Evolutionary conservation across 2,113 vertebrate species (phyloP).

Genomic region (Gila orcuttii): DNA sequence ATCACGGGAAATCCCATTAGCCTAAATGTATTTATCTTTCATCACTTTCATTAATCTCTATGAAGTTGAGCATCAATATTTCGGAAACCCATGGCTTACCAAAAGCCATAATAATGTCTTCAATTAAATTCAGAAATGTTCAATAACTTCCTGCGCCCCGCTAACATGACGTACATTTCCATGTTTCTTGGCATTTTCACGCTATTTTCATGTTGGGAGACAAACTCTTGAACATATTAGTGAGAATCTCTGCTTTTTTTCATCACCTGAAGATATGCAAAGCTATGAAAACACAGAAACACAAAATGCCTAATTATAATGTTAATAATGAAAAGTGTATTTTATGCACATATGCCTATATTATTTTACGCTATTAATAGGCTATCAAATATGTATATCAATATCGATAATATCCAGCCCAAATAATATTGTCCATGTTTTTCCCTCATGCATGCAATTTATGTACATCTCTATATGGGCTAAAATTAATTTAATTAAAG

Average conservation of each 20-base stretch:
- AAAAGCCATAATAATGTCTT: conserved; percentile 1
- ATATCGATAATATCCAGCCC: not conserved
- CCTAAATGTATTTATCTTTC: conserved; percentile 4
- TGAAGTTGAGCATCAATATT: not conserved
- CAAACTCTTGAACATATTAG: not conserved
- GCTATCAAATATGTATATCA: not conserved
- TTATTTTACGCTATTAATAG: not conserved
- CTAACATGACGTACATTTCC: not conserved
- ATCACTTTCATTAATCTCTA: not conserved
- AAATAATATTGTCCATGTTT: not conserved
- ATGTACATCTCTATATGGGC: not conserved
- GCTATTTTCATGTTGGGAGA: not conserved
- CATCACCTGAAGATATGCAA: not conserved
- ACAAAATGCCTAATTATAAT: not conserved
- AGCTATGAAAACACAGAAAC: not conserved
- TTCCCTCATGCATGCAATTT: not conserved
- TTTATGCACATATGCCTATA: not conserved
- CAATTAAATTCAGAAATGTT: conserved; percentile 4
- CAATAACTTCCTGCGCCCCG: not conserved
- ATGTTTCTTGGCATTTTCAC: not conserved
- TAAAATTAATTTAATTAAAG: not conserved
- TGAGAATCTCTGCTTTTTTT: not conserved
- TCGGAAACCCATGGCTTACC: not conserved
- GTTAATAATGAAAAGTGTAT: not conserved
- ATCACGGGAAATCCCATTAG: conserved; percentile 13